Conservation (phyloP, 2,888 invertebrate species). For the Drosophila borealis region DNA sequence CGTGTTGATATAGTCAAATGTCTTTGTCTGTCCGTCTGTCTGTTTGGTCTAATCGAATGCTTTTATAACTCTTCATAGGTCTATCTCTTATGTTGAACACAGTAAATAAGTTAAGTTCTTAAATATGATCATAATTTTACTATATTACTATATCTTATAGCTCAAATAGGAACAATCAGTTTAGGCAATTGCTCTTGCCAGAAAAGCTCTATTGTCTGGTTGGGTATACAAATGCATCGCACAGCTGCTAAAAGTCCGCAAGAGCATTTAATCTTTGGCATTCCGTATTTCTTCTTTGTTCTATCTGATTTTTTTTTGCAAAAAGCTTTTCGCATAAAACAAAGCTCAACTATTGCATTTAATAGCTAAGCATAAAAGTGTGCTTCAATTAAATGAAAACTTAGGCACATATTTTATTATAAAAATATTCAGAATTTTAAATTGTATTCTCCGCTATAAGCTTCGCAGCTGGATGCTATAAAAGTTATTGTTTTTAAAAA, state of each 20-base stretch:
- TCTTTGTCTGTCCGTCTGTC: too few species aligned
- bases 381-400: slow-evolving; percentile 40
- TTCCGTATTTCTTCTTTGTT: neutral
- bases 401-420: neutral
- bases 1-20: too few species aligned
- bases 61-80: too few species aligned
- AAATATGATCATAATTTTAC: too few species aligned
- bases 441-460: neutral
- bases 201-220: too few species aligned
- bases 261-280: neutral
- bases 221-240: neutral
- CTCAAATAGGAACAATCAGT: neutral
- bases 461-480: too few species aligned
- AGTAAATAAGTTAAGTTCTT: too few species aligned
- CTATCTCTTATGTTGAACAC: too few species aligned
- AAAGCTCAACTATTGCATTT: slow-evolving; percentile 51
- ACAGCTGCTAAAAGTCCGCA: neutral
- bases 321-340: slow-evolving; percentile 44
- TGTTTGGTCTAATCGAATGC: too few species aligned
- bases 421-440: neutral
- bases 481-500: neutral
- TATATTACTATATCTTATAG: neutral
- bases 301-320: neutral
- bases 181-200: too few species aligned
- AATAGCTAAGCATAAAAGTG: slow-evolving; percentile 55